Evolutionary conservation across 2,888 invertebrate genomes (phyloP).

Genomic region (Agrilus biguttatus): DNA sequence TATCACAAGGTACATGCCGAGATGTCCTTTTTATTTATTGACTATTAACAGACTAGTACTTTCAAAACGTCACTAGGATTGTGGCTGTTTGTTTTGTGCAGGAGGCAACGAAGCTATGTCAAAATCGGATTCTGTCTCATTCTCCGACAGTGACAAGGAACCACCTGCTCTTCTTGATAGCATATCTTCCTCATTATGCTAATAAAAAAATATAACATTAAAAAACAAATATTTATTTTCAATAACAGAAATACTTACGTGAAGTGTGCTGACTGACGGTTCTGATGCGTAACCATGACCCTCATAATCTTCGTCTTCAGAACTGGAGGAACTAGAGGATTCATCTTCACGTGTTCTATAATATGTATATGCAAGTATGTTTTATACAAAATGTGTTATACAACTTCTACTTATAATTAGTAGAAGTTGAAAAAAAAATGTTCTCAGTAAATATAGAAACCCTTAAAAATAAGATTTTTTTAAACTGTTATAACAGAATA

Average conservation of each 20-base stretch:
- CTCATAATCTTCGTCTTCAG: constrained; percentile 52
- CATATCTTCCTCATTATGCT: constrained; percentile 33
- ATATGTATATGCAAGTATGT: constrained; percentile 1
- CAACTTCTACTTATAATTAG: too few relatives aligned
- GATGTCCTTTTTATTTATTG: too few relatives aligned
- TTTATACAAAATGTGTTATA: too few relatives aligned
- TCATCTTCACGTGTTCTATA: constrained; percentile 35
- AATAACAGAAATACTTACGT: constrained; percentile 25
- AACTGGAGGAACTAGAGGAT: constrained; percentile 43
- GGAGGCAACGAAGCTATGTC: constrained; percentile 4
- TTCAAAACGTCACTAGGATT: too few relatives aligned
- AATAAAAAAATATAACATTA: constrained; percentile 10
- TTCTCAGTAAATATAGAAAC: too few relatives aligned
- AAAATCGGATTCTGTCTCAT: constrained; percentile 60
- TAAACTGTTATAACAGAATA: too few relatives aligned
- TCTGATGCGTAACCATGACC: constrained; percentile 77
- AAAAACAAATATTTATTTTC: constrained; percentile 1
- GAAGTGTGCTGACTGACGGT: constrained; percentile 47
- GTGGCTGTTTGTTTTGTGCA: too few relatives aligned
- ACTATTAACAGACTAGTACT: too few relatives aligned
- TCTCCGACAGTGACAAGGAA: constrained; percentile 68
- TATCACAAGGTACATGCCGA: too few relatives aligned
- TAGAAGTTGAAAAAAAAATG: too few relatives aligned
- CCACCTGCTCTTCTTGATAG: constrained; percentile 50
- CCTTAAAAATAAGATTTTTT: too few relatives aligned